Evolutionary conservation across 2,113 vertebrate species (phyloP).

Genomic region (Spea bombifrons): DNA sequence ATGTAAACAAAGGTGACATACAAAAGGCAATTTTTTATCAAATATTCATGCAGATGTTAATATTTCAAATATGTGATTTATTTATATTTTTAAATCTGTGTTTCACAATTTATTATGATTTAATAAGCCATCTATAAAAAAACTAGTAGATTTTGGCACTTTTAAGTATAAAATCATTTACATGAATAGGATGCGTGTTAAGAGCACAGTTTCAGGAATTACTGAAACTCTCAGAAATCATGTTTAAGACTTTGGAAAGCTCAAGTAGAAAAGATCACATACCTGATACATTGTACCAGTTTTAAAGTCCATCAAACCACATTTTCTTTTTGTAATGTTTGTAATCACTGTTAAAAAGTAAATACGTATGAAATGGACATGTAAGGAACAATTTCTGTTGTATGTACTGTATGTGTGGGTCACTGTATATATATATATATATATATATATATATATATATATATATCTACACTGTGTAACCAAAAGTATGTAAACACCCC

Average conservation of each 20-base stretch:
- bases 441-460: too few species aligned
- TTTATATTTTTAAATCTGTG: slow-evolving; percentile 57
- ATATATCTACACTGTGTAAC: too few species aligned
- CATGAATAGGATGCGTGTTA: slow-evolving; percentile 77
- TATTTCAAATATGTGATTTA: slow-evolving; percentile 57
- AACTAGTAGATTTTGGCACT: slow-evolving; percentile 81
- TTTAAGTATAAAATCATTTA: slow-evolving; percentile 78
- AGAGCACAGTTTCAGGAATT: slow-evolving; percentile 73
- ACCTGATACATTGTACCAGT: slow-evolving; percentile 70
- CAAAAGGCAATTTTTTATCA: slow-evolving; percentile 74
- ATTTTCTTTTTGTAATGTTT: neutral
- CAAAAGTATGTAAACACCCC: too few species aligned
- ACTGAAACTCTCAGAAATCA: slow-evolving; percentile 77
- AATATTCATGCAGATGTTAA: slow-evolving; percentile 77
- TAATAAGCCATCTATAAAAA: slow-evolving; percentile 77
- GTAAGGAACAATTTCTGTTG: neutral
- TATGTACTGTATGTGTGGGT: too few species aligned
- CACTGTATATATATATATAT: too few species aligned
- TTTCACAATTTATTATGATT: slow-evolving; percentile 70
- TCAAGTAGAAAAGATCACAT: slow-evolving; percentile 69
- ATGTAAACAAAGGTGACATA: slow-evolving; percentile 82
- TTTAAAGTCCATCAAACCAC: slow-evolving; percentile 62
- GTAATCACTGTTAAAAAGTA: neutral
- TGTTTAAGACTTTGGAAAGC: slow-evolving; percentile 76
- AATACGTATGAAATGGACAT: neutral